phyloP scores from a whole-genome alignment of 92 coral and sea anemone genomes.

The Paragorgia papillata region DNA sequence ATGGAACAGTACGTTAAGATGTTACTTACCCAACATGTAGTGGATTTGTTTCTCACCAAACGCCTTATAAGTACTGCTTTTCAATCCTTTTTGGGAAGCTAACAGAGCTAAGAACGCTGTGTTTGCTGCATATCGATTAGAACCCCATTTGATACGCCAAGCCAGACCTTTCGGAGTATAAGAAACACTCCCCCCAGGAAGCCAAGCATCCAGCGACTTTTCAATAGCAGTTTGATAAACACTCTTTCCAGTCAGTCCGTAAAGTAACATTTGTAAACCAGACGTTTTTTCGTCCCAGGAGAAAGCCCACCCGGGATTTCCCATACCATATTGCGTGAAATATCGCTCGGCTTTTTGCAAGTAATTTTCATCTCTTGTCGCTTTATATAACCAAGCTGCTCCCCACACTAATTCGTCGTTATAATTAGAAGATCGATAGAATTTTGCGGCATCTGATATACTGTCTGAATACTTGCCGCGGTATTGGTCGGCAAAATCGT shows the following conservation, averaged over 20 bases:
- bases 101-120: conserved; percentile 84
- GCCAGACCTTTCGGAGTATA: conserved; percentile 91
- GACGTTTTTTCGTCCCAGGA: conserved; percentile 84
- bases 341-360: conserved; percentile 70
- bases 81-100: conserved; percentile 75
- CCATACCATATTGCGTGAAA: conserved; percentile 52
- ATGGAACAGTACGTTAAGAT: too few relatives aligned
- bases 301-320: conserved; percentile 64
- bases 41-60: conserved; percentile 79
- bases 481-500: conserved; percentile 75
- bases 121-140: conserved; percentile 89
- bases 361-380: conserved; percentile 63
- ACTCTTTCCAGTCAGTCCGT: conserved; percentile 58
- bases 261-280: conserved; percentile 72
- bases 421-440: conserved; percentile 65
- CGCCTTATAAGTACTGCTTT: conserved; percentile 51
- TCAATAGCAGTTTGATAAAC: conserved; percentile 55
- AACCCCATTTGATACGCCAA: conserved; percentile 82
- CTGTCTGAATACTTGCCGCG: conserved; percentile 79
- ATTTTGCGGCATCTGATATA: conserved; percentile 67
- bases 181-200: conserved; percentile 62
- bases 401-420: conserved; percentile 90
- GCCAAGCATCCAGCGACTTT: conserved; percentile 66
- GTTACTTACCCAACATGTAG: conserved; percentile 35
- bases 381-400: conserved; percentile 86